Base-by-base conservation (phyloP, 2,113 vertebrate genomes). In the Nycticebus coucang region DNA sequence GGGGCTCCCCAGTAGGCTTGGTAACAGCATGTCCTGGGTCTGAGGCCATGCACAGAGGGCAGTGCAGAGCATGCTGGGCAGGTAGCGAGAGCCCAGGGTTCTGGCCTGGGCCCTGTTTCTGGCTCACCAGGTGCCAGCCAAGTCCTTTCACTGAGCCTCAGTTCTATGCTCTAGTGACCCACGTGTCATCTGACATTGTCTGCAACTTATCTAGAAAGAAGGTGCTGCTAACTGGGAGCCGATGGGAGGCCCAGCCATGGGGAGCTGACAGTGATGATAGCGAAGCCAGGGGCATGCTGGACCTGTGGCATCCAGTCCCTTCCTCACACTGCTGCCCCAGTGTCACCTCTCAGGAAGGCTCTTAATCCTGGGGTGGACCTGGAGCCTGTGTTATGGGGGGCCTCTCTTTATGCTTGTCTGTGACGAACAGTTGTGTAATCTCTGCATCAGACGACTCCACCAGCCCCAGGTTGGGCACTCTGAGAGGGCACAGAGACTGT, bases 401-500 rank as follows among this genome's bases (percentile, higher is more conserved):
- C 19, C 7, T 30, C 18, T 35, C 50, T 59, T 68, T 24, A 55
- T 41, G 22, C 62, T 45, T 33, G 37, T 71, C 17, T 35, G 8
- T 30, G 4, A 53, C 1, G 5, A 13, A 19, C 24, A 1, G 41
- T n/a, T 4, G 13, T 19, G 33, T 28, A 7, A 30, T 24, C n/a
- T 62, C 66, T 26, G 33, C 18, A 1, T 74, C 37, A 74, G 60
- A 26, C 53, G 60, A 26, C 53, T 33, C 28, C 22, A 21, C 30
- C 55, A 10, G 72, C 6, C 6, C 50, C 64, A 17, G 53, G 14
- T 3, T 11, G 5, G 6, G 26, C 18, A 26, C 6, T 24, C 64
- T 14, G 5, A 1, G 74, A 79, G 7, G 64, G 17, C 74, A 4
- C 0, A 2, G 15, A 9, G 15, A 9, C n/a, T 4, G 6, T 4